phyloP scores from a whole-genome alignment of 2,797 vertebrate species.

The Rhynchotus rufescens region DNA sequence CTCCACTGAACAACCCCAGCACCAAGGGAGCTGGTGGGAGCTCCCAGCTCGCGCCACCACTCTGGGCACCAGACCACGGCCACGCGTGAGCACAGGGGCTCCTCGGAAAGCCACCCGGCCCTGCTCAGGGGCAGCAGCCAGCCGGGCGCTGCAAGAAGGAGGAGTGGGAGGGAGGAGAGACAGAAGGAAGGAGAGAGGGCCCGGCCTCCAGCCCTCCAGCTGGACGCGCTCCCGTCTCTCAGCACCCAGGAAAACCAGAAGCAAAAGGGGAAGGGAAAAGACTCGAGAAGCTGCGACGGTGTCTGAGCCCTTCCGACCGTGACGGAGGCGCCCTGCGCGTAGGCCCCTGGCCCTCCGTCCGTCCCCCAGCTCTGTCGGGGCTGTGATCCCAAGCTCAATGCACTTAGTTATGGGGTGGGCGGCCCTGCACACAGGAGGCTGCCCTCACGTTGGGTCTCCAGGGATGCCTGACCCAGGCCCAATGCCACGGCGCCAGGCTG shows the following conservation, averaged over 20 bases:
- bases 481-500: neutral
- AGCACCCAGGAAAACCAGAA: conserved; percentile 58
- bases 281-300: conserved; percentile 26
- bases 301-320: neutral
- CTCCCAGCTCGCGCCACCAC: neutral
- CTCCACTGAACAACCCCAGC: conserved; percentile 36
- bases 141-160: conserved; percentile 25
- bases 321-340: neutral
- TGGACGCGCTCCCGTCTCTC: conserved; percentile 26
- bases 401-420: neutral
- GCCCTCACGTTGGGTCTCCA: neutral
- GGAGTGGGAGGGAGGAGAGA: conserved; percentile 55
- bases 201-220: conserved; percentile 54
- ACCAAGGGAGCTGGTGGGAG: neutral
- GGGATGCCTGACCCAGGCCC: neutral
- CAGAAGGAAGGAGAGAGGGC: conserved; percentile 67
- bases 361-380: neutral
- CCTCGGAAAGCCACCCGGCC: neutral
- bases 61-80: neutral
- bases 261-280: conserved; percentile 55
- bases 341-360: neutral
- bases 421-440: neutral
- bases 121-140: neutral
- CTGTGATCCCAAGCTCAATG: neutral
- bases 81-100: neutral